These are phyloP conservation scores for Noctilio leporinus DNA, from an alignment of 2,113 vertebrate species.

Conservation along the genomic window DNA sequence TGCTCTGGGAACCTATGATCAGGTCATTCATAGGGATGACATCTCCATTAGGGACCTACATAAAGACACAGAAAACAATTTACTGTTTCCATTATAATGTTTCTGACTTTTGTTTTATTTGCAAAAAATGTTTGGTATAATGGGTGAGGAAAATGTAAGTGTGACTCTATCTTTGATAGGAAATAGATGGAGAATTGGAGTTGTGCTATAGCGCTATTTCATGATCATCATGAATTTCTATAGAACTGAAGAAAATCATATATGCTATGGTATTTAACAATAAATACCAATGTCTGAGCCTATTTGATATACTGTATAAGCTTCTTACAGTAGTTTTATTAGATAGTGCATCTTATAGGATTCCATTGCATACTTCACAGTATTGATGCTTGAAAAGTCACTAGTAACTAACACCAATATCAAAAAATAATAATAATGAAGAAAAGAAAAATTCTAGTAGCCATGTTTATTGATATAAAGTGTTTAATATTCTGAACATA, in stretches of 20 bases:
- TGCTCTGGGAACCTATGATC: no score
- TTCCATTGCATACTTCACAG: neutral
- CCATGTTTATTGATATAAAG: neutral
- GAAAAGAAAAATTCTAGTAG: neutral
- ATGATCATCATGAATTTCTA: neutral
- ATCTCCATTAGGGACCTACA: neutral
- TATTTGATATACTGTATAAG: neutral
- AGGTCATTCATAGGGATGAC: neutral
- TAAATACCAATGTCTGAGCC: neutral
- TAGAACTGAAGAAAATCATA: neutral
- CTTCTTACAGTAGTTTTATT: neutral
- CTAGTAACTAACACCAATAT: neutral
- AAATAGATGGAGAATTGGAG: neutral
- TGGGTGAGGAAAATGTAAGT: neutral
- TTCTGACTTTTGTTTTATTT: neutral
- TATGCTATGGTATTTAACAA: neutral
- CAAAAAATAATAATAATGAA: neutral
- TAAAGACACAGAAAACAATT: neutral
- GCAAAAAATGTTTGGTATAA: neutral
- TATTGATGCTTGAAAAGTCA: neutral
- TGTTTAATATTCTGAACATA: conserved; percentile 8
- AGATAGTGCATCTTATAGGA: neutral
- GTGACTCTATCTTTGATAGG: neutral
- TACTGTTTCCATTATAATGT: neutral
- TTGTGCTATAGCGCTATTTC: neutral